These are phyloP conservation scores for Astreopora myriophthalma DNA, from an alignment of 64 coral and sea anemone species.

Conservation along the genomic window DNA sequence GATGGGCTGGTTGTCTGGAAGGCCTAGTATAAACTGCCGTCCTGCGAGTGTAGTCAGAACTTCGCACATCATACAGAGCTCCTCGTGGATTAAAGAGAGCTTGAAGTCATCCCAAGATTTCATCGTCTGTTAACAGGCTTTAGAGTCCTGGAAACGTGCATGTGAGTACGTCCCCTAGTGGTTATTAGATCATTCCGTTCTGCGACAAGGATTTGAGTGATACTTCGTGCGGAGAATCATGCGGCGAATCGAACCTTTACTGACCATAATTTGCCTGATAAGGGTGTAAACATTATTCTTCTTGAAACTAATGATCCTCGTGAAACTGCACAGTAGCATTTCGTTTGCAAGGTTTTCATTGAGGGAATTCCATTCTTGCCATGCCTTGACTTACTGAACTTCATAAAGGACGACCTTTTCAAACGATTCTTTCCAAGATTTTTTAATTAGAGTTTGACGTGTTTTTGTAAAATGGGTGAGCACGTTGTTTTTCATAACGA, in stretches of 20 bases:
- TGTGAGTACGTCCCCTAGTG: neutral
- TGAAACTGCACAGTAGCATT: neutral
- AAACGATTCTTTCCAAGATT: neutral
- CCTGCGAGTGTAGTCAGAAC: neutral
- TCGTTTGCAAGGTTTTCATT: neutral
- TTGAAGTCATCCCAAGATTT: neutral
- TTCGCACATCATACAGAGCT: neutral
- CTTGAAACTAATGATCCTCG: neutral
- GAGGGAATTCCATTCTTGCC: neutral
- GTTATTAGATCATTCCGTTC: neutral
- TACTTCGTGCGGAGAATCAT: neutral
- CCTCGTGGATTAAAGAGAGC: neutral
- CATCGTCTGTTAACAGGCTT: neutral
- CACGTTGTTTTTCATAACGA: neutral
- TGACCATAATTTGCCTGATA: neutral
- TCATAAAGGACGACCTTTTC: neutral
- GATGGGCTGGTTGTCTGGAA: conserved; percentile 23
- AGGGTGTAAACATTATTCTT: neutral
- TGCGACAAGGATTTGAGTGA: neutral
- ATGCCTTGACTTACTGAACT: conserved; percentile 15
- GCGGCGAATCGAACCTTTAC: no score
- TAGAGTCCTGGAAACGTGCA: neutral
- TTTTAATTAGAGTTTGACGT: neutral
- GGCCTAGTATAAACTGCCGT: conserved; percentile 36
- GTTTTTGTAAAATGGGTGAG: neutral